Evolutionary conservation across 1,140 invertebrate genomes (phyloP).

Genomic region (Cyrtorhinus lividipennis): DNA sequence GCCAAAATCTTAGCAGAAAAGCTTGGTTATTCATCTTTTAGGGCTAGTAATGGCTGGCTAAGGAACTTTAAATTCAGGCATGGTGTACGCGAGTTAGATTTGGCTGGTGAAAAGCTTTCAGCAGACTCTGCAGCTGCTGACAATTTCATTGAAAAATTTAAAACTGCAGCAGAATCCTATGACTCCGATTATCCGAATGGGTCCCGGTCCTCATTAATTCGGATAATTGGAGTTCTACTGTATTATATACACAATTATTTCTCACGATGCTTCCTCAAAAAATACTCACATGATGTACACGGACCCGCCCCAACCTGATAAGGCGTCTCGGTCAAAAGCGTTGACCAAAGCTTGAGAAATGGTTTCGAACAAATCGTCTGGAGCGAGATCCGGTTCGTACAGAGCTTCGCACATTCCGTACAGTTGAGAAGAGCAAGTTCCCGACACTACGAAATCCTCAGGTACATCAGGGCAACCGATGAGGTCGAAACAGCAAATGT

Average conservation of each 20-base stretch:
- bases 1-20: too few relatives aligned
- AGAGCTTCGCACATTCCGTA: conserved; percentile 97
- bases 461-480: conserved; percentile 69
- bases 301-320: conserved; percentile 93
- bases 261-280: not conserved
- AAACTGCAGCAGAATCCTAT: too few relatives aligned
- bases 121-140: not conserved
- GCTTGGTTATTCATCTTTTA: too few relatives aligned
- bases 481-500: conserved; percentile 85
- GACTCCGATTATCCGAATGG: too few relatives aligned
- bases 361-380: conserved; percentile 92
- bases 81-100: too few relatives aligned
- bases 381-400: conserved; percentile 76
- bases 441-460: conserved; percentile 90
- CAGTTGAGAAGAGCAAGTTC: conserved; percentile 83
- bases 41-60: too few relatives aligned
- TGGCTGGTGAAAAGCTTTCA: not conserved
- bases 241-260: not conserved
- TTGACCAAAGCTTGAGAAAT: conserved; percentile 93
- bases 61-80: too few relatives aligned
- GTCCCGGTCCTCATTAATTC: conserved; percentile 15
- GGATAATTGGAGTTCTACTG: not conserved
- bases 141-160: not conserved
- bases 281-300: conserved; percentile 81
- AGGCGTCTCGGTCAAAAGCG: conserved; percentile 90